phyloP scores from a whole-genome alignment of 2,113 vertebrate species.

The Sinocyclocheilus maitianheensis region DNA sequence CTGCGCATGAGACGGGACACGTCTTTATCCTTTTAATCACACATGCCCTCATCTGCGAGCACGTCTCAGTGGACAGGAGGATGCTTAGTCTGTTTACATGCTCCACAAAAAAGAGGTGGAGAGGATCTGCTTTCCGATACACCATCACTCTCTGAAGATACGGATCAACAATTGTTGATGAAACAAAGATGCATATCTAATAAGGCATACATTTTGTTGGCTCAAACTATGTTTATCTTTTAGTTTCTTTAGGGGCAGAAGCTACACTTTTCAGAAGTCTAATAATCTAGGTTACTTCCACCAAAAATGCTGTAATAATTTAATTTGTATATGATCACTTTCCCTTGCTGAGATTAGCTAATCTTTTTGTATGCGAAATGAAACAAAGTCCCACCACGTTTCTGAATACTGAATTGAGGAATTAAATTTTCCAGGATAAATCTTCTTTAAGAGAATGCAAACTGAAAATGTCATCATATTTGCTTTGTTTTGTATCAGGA shows the following conservation, averaged over 20 bases:
- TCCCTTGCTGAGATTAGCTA: not conserved
- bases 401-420: not conserved
- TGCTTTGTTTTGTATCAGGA: not conserved
- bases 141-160: not conserved
- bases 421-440: not conserved
- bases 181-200: not conserved
- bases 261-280: not conserved
- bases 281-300: not conserved
- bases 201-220: not conserved
- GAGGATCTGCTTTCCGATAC: not conserved
- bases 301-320: not conserved
- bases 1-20: not conserved
- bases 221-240: not conserved
- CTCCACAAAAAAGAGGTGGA: too few relatives aligned
- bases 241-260: not conserved
- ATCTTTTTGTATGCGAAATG: not conserved
- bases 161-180: not conserved
- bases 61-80: conserved; percentile 5
- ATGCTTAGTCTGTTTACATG: not conserved
- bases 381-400: not conserved
- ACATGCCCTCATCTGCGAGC: conserved; percentile 10
- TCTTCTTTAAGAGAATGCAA: not conserved
- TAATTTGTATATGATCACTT: not conserved
- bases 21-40: conserved; percentile 16
- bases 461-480: not conserved